Conservation (phyloP, 2,113 vertebrate genomes). For the Pachyramphus minor region DNA sequence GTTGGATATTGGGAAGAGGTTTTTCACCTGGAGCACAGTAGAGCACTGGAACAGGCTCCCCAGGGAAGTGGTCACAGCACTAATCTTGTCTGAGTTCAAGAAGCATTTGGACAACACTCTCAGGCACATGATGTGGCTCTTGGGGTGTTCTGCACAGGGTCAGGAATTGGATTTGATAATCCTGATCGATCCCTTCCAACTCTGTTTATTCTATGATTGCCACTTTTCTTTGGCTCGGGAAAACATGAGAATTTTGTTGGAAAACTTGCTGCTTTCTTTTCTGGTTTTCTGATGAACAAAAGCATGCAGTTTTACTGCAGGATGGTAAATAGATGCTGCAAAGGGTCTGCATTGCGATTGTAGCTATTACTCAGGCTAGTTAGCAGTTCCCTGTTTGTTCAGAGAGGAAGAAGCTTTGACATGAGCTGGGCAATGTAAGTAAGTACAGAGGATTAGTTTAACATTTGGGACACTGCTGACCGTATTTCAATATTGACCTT, state of each 20-base stretch:
- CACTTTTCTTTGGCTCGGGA: not conserved
- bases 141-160: not conserved
- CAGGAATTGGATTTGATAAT: not conserved
- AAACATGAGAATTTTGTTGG: not conserved
- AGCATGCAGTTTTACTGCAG: not conserved
- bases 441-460: slow-evolving; percentile 5
- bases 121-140: not conserved
- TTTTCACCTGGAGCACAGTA: not conserved
- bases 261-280: not conserved
- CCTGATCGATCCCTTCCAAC: not conserved
- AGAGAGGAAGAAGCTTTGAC: not conserved
- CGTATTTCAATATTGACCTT: slow-evolving; percentile 54
- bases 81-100: not conserved
- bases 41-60: not conserved
- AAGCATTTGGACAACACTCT: not conserved
- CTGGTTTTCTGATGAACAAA: not conserved
- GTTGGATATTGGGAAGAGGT: not conserved
- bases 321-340: not conserved
- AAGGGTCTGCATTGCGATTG: not conserved
- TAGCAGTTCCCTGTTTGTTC: not conserved
- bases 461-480: slow-evolving; percentile 10
- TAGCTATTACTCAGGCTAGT: not conserved
- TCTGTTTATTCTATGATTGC: not conserved
- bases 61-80: not conserved
- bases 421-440: not conserved